These are phyloP conservation scores for Nannospalax galili DNA, from an alignment of 2,113 vertebrate species.

Conservation along the genomic window DNA sequence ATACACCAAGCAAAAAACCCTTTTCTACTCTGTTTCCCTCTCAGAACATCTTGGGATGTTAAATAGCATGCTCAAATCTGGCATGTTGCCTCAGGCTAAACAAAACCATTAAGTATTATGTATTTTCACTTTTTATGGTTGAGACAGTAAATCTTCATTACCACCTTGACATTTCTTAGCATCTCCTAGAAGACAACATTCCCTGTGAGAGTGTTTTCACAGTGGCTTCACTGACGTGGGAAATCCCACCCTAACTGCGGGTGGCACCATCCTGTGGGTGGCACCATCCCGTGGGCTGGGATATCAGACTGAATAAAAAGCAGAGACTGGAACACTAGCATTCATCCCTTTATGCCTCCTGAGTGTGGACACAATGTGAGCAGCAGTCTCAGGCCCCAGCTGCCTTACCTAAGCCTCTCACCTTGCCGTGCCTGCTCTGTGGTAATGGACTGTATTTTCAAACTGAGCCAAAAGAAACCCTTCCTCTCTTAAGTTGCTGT, in stretches of 20 bases:
- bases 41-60: background rate
- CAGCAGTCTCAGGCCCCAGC: background rate
- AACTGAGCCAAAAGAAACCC: background rate
- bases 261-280: no score
- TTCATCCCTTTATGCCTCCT: background rate
- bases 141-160: background rate
- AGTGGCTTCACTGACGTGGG: background rate
- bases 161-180: background rate
- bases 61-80: no score
- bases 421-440: no score
- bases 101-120: background rate
- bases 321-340: background rate
- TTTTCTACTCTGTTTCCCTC: background rate
- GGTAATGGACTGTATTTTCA: background rate
- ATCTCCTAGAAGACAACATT: background rate
- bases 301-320: background rate
- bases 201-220: background rate
- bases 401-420: background rate
- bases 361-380: background rate
- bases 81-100: background rate
- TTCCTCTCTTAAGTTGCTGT: background rate
- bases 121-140: background rate
- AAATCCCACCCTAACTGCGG: no score
- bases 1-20: background rate
- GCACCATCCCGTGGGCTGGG: background rate